Evolutionary conservation across 23 tunicate genomes (phyloP), one percentile per base, ranked within the genome.

Genomic region (Ascidia mentula): DNA sequence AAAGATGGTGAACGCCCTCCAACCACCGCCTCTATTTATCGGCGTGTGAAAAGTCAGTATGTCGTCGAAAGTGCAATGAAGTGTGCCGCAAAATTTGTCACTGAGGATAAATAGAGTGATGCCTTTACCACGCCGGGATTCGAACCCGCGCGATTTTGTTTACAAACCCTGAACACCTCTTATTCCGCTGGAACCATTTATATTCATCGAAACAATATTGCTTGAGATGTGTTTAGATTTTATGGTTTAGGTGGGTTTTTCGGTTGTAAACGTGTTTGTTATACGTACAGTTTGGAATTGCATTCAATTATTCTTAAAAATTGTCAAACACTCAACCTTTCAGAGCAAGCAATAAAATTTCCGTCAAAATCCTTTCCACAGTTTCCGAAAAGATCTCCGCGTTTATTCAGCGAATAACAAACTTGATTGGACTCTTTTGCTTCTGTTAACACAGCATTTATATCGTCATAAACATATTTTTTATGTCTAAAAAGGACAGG

Each of bases 341-440:
- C 65, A 3, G 65, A 5, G 24, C 65, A 53, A 26, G 28, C 2
- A 3, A 3, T 53, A 28, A 20, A 20, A 1, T 53, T 53, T 5
- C 65, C 65, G 24, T 3, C 1, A 6, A 53, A 3, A 53, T 53
- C 65, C 13, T 28, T 53, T 20, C 65, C 65, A 9, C 65, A 53
- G 13, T 53, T 53, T 9, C 65, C 65, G 13, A 53, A 53, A 6
- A 28, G 65, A 20, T 28, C 28, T 5, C 65, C 65, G 24, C 22
- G 24, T 53, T 26, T 53, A 28, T 53, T 53, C 28, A 53, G 37
- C 3, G 81, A 39, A 53, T 53, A 53, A 69, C 89, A 85, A 65
- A 74, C 69, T 3, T 74, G 37, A 2, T 77, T 76, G 7, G 40
- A 74, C 22, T 78, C 81, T 36, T 76, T 78, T 22, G 38, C 77